Conservation (phyloP, 2,888 invertebrate species). For the Cordylochernes scorpioides region DNA sequence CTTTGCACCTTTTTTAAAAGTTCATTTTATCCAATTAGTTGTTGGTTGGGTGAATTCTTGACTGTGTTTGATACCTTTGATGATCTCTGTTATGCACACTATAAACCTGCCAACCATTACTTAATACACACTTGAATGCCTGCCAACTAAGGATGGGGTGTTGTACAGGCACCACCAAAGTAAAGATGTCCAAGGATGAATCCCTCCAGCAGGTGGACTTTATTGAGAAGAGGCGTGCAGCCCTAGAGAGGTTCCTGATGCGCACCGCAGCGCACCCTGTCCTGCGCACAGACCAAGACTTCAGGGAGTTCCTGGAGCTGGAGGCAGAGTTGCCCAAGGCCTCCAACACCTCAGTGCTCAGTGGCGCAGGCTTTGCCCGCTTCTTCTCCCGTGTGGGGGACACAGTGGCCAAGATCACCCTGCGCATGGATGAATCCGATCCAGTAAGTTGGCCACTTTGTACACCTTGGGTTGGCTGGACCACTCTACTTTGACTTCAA, state of each 20-base stretch:
- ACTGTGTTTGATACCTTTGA: too few relatives aligned
- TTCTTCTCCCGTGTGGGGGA: conserved; percentile 87
- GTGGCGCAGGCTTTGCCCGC: conserved; percentile 77
- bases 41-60: too few relatives aligned
- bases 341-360: conserved; percentile 75
- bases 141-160: too few relatives aligned
- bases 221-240: conserved; percentile 63
- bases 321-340: conserved; percentile 79
- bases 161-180: conserved; percentile 55
- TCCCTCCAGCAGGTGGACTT: conserved; percentile 38
- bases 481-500: too few relatives aligned
- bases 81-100: too few relatives aligned
- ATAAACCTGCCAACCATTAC: too few relatives aligned
- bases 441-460: conserved; percentile 35
- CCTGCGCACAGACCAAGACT: conserved; percentile 68
- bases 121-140: too few relatives aligned
- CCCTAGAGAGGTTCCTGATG: conserved; percentile 68
- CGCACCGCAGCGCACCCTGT: conserved; percentile 64
- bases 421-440: conserved; percentile 96
- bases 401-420: conserved; percentile 90
- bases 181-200: conserved; percentile 46
- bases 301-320: conserved; percentile 81
- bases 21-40: too few relatives aligned
- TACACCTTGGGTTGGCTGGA: too few relatives aligned
- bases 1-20: too few relatives aligned